Evolutionary conservation across 2,113 vertebrate species (phyloP).

Genomic region (Rhizomys pruinosus): DNA sequence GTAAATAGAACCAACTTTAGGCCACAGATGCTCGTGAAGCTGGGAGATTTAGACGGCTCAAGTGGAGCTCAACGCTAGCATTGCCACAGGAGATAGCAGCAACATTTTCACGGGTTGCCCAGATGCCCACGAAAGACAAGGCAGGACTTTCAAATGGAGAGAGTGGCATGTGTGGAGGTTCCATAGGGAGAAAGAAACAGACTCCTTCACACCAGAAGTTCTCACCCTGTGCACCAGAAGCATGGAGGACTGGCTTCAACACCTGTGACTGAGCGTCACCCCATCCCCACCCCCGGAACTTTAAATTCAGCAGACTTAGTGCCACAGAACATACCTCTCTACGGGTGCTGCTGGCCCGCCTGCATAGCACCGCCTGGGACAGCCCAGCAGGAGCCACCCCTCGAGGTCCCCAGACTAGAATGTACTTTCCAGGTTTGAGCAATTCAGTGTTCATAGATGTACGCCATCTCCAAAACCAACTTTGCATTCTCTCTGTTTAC

Average conservation of each 20-base stretch:
- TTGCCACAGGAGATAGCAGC: rapidly evolving
- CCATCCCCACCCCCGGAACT: background rate
- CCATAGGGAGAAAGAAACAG: background rate
- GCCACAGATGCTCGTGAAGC: background rate
- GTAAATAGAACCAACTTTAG: background rate
- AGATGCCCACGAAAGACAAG: background rate
- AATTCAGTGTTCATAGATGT: background rate
- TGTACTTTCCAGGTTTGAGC: background rate
- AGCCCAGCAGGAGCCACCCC: background rate
- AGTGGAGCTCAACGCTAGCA: background rate
- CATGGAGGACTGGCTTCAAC: rapidly evolving
- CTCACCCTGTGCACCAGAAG: background rate
- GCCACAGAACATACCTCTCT: background rate
- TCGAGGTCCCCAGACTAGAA: background rate
- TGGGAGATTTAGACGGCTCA: background rate
- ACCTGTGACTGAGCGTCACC: no score
- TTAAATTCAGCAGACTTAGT: background rate
- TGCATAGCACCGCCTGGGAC: no score
- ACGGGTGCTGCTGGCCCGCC: background rate
- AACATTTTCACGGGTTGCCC: background rate
- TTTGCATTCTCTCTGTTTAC: background rate
- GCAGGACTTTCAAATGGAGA: background rate
- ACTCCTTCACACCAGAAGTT: no score
- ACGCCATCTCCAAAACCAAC: background rate
- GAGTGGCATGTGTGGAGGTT: background rate